These are phyloP conservation scores for Petrophora chlorosata DNA, from an alignment of 2,888 invertebrate genomes.

Conservation along the genomic window DNA sequence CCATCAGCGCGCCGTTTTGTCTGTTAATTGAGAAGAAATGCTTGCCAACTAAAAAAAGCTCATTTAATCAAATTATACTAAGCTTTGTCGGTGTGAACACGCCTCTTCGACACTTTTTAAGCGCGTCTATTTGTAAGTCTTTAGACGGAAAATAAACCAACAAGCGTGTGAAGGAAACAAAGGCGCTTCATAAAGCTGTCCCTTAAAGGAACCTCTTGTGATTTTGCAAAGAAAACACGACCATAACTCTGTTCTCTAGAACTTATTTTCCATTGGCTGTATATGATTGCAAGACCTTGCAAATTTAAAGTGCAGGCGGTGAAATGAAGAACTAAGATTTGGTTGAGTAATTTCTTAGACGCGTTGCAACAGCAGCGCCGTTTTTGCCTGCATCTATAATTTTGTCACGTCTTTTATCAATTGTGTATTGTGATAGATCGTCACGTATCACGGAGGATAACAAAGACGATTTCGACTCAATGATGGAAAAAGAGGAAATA, in stretches of 20 bases:
- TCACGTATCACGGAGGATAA: neutral
- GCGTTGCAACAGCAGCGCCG: constrained; percentile 1
- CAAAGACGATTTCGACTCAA: neutral
- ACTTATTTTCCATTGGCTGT: neutral
- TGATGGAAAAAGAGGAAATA: too few species aligned
- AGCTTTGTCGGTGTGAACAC: constrained; percentile 5
- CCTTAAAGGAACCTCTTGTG: constrained; percentile 29
- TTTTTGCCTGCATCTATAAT: constrained; percentile 6
- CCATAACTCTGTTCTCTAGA: constrained; percentile 8
- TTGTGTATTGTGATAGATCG: constrained; percentile 16
- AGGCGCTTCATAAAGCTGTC: constrained; percentile 33
- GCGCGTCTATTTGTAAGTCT: constrained; percentile 30
- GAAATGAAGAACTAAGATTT: constrained; percentile 19
- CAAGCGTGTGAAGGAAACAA: constrained; percentile 48
- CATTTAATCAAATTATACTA: constrained; percentile 7
- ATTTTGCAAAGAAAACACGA: constrained; percentile 2
- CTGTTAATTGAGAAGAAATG: too few species aligned
- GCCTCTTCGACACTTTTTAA: constrained; percentile 18
- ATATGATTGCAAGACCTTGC: constrained; percentile 13
- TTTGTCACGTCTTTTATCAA: constrained; percentile 12
- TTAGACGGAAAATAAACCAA: constrained; percentile 41
- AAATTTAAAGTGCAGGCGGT: constrained; percentile 29
- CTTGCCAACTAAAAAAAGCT: too few species aligned
- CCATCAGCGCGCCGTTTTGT: too few species aligned
- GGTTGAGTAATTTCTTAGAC: constrained; percentile 10